Percentiles rank a stretch among this genome's conserved stretches.
phyloP scores from a whole-genome alignment of 1,140 invertebrate species.

The Panulirus ornatus region DNA sequence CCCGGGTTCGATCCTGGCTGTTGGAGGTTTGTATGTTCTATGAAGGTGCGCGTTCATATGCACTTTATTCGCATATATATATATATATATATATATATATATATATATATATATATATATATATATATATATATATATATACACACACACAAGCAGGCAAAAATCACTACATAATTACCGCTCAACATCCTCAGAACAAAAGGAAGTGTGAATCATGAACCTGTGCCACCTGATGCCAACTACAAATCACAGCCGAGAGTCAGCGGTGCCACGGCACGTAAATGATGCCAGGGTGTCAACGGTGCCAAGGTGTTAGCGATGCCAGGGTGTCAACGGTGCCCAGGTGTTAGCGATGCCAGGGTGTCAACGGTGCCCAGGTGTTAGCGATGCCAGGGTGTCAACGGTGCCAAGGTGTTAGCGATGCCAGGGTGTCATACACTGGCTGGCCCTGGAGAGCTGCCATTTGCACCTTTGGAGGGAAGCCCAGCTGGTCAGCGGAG shows the following conservation, averaged over 20 bases:
- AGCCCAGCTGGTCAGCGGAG: too few species aligned
- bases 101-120: constrained; percentile 9
- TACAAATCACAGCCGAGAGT: constrained; percentile 59
- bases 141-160: constrained; percentile 25
- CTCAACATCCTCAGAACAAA: neutral
- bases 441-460: too few species aligned
- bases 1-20: too few species aligned
- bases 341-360: neutral
- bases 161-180: neutral
- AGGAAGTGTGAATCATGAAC: constrained; percentile 38
- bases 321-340: neutral
- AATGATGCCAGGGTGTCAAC: constrained; percentile 51
- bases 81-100: constrained; percentile 1
- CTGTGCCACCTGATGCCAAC: constrained; percentile 39
- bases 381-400: too few species aligned
- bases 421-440: too few species aligned
- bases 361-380: too few species aligned
- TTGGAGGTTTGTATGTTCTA: too few species aligned
- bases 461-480: too few species aligned
- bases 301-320: neutral
- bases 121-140: neutral
- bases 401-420: too few species aligned
- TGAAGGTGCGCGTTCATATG: too few species aligned
- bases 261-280: constrained; percentile 47
- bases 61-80: neutral